phyloP scores from a whole-genome alignment of 2,797 vertebrate genomes.

The Meriones psammophilus region DNA sequence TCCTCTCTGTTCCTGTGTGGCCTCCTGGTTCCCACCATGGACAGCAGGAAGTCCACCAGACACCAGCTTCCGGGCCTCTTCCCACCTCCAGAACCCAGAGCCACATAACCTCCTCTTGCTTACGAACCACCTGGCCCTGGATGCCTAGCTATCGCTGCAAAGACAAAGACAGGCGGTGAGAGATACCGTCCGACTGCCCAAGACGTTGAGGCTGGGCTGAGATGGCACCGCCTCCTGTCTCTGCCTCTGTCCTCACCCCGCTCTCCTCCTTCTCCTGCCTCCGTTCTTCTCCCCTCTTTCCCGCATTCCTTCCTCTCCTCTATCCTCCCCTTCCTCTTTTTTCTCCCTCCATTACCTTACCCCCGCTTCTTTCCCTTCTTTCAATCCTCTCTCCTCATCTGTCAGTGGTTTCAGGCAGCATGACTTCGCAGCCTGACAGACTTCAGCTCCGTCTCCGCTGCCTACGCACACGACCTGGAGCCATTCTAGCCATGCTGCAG shows the following conservation, averaged over 20 bases:
- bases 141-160: too few species aligned
- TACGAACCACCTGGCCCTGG: neutral
- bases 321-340: too few species aligned
- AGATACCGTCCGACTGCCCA: neutral
- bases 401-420: neutral
- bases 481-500: neutral
- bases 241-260: too few species aligned
- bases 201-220: neutral
- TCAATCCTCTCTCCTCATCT: neutral
- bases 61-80: neutral
- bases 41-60: neutral
- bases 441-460: neutral
- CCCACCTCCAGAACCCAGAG: neutral
- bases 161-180: neutral
- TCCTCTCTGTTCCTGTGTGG: neutral
- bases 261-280: accelerated
- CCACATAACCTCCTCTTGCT: neutral
- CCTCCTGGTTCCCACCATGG: neutral
- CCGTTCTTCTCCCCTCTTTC: accelerated
- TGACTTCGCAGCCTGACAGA: neutral
- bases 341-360: neutral
- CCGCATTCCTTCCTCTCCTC: accelerated
- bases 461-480: neutral
- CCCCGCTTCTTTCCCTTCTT: too few species aligned
- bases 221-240: neutral